Conservation (phyloP, 2,797 vertebrate species). For the Nyctalus aviator region DNA sequence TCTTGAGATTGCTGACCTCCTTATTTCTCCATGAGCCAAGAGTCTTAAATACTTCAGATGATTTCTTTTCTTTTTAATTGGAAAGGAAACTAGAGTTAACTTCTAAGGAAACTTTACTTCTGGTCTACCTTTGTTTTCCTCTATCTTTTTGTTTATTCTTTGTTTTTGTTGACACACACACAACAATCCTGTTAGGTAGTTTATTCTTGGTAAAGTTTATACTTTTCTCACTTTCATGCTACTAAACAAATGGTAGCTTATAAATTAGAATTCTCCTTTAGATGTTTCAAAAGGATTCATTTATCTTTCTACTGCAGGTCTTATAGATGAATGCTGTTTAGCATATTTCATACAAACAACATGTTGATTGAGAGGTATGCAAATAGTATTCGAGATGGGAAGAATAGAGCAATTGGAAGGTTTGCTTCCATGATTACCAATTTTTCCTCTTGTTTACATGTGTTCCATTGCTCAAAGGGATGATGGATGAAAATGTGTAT, state of each 20-base stretch:
- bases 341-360: neutral
- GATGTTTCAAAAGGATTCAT: neutral
- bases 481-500: conserved; percentile 71
- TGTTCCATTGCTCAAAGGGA: conserved; percentile 56
- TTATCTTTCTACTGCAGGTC: neutral
- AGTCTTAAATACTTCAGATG: neutral
- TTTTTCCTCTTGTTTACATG: conserved; percentile 72
- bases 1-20: too few species aligned
- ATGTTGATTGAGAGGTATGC: neutral
- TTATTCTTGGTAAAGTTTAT: neutral
- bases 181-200: neutral
- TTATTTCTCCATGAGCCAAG: neutral
- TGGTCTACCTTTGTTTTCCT: neutral
- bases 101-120: neutral
- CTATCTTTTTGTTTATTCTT: neutral
- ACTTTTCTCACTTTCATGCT: neutral
- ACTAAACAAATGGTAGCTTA: neutral
- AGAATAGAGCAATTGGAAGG: neutral
- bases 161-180: neutral
- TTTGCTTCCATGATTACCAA: conserved; percentile 49
- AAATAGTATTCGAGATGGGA: conserved; percentile 24
- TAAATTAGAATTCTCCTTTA: conserved; percentile 33
- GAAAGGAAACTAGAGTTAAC: neutral
- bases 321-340: neutral
- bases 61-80: neutral